Conservation (phyloP, 2,797 vertebrate species). For the Muscicapa comitata region DNA sequence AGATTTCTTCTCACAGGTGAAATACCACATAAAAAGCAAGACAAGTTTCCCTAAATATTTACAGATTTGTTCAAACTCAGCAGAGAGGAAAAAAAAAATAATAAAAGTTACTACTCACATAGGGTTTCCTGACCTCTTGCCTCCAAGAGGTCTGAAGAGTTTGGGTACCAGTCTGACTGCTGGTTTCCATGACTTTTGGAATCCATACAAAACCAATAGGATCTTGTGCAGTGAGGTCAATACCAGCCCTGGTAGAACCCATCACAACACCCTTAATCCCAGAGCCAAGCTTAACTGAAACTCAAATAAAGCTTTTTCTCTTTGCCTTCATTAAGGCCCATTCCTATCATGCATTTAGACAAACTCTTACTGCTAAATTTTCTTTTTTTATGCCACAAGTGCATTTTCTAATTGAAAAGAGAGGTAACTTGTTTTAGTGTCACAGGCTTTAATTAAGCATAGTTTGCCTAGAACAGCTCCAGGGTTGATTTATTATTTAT, state of each 20-base stretch:
- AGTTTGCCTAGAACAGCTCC: constrained; percentile 12
- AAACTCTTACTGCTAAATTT: neutral
- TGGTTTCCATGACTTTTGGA: neutral
- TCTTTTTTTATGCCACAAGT: neutral
- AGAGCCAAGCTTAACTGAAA: neutral
- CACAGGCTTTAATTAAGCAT: constrained; percentile 44
- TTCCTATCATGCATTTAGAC: fast-evolving
- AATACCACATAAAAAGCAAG: neutral
- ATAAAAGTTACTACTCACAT: neutral
- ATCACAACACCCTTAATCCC: neutral
- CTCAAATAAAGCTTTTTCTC: neutral
- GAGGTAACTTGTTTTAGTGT: constrained; percentile 8
- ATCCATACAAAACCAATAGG: neutral
- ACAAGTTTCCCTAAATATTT: neutral
- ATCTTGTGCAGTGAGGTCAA: neutral
- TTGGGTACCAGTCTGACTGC: neutral
- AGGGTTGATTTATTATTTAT: constrained; percentile 59
- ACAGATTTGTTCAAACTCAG: neutral
- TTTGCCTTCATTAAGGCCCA: neutral
- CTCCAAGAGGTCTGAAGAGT: neutral
- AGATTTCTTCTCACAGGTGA: neutral
- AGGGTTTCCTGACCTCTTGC: neutral
- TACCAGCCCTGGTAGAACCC: neutral
- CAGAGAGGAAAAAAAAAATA: neutral
- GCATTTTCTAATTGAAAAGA: constrained; percentile 30